Base-by-base conservation (phyloP, 1,140 invertebrate genomes). In the Calephelis nemesis region DNA sequence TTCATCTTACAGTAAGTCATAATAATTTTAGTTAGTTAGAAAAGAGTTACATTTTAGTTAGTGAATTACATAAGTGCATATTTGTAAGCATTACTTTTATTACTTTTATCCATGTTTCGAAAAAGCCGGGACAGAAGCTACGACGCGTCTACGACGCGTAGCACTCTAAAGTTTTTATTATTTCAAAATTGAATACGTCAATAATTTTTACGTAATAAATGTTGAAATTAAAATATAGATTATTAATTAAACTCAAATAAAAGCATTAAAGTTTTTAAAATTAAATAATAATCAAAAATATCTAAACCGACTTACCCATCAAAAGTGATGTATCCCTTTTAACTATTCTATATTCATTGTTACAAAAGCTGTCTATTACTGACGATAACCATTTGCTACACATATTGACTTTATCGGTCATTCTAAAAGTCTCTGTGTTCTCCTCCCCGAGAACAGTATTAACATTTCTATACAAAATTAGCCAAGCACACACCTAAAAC, bases 251-350 rank as follows among this genome's bases (percentile, higher is more conserved):
- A 30, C 2, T 30, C 19, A 13, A 52, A 63, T 52, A 42, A 63
- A 48, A 1, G 49, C 12, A 45, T 30, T 30, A 58, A 58, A 58
- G 1, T 0, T 15, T 19, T 50, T 50, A 1, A 2, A 30, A 30
- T 30, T 30, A 30, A 30, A 30, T 30, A 10, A 65, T 11, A 13
- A 60, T 13, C 5, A 13, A 1, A 45, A 45, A 6, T 45, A 45
- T 39, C 3, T 10, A 40, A 60, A 40, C 11, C 2, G 11, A 76
- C 74, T 74, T 72, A 90, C 87, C 85, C 70, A 90, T 78, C 66
- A 88, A 79, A 13, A 79, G 8, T 0, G 84, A 88, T 4, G 85
- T 87, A 63, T 90, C 87, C 66, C 87, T 83, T 67, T 90, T 90
- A 3, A 88, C 84, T 58, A 88, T 86, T 75, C 79, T 87, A 62